phyloP scores from a whole-genome alignment of 2,113 vertebrate species.

The Stigmatopora argus region DNA sequence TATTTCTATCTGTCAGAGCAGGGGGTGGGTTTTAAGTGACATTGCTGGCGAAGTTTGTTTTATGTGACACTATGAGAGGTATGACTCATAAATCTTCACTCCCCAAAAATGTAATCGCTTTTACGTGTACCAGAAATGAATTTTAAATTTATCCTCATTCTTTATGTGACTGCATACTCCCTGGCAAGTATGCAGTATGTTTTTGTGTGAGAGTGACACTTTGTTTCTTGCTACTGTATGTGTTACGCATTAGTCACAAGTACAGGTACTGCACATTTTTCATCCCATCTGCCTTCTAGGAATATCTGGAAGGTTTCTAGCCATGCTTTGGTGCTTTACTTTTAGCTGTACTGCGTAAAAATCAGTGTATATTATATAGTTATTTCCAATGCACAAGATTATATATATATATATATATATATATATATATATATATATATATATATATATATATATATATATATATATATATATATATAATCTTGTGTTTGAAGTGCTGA shows the following conservation, averaged over 20 bases:
- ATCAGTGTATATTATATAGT: neutral
- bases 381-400: neutral
- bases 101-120: neutral
- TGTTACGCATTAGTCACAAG: conserved; percentile 32
- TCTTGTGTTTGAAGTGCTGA: too few relatives aligned
- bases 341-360: neutral
- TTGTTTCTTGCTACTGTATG: conserved; percentile 5
- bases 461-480: too few relatives aligned
- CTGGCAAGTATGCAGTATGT: conserved; percentile 8
- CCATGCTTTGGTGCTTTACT: conserved; percentile 7
- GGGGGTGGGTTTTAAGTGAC: conserved; percentile 46
- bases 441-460: too few relatives aligned
- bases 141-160: conserved; percentile 10
- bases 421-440: too few relatives aligned
- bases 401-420: too few relatives aligned
- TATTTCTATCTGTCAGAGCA: conserved; percentile 47
- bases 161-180: conserved; percentile 21
- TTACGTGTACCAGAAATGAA: neutral
- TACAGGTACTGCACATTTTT: conserved; percentile 32
- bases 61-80: conserved; percentile 21
- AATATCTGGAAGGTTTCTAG: conserved; percentile 21
- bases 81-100: neutral
- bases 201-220: conserved; percentile 12
- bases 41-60: conserved; percentile 26
- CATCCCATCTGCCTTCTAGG: conserved; percentile 35